phyloP scores from a whole-genome alignment of 2,888 invertebrate species.

The Sphaerophoria rueppellii region DNA sequence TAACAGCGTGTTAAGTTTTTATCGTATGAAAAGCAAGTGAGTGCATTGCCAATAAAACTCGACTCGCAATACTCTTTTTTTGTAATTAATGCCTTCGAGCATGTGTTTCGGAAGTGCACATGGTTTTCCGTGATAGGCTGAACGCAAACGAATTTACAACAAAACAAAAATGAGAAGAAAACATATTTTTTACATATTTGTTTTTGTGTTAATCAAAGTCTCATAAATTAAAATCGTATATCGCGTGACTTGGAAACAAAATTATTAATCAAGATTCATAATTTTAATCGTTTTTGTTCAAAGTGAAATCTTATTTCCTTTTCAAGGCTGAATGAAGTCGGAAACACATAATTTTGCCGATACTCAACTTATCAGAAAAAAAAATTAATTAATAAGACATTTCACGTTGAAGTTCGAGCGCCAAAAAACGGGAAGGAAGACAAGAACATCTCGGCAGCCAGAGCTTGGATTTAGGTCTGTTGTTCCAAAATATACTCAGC shows the following conservation, averaged over 20 bases:
- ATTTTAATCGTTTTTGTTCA: neutral
- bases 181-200: neutral
- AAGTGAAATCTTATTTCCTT: no score
- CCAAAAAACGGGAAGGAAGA: no score
- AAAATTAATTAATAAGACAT: no score
- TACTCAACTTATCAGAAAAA: no score
- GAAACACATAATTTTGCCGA: no score
- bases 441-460: no score
- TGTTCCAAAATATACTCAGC: no score
- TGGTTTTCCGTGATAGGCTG: constrained; percentile 13
- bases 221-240: neutral
- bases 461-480: no score
- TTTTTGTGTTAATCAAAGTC: neutral
- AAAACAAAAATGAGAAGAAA: neutral
- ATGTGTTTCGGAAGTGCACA: constrained; percentile 42
- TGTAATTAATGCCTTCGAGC: constrained; percentile 44
- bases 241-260: neutral
- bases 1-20: constrained; percentile 30
- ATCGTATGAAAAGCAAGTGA: neutral
- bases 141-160: neutral
- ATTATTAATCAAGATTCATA: neutral
- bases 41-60: constrained; percentile 16
- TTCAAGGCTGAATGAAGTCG: no score
- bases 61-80: constrained; percentile 28
- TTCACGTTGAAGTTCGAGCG: no score